Conservation (phyloP, 1,140 invertebrate genomes). For the Protaetia brevitarsis region DNA sequence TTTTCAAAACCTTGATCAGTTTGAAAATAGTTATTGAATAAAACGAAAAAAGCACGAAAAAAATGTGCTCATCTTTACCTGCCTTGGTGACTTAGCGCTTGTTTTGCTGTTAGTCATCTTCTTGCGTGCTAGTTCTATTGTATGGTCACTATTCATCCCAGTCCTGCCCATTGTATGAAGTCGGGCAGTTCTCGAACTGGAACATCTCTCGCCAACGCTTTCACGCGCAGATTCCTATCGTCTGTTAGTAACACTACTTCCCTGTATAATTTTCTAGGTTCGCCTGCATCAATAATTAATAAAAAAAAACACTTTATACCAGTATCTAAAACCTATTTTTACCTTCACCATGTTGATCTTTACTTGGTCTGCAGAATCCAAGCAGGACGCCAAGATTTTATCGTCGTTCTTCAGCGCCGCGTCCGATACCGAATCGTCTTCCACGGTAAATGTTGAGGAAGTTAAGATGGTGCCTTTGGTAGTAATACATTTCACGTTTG, state of each 20-base stretch:
- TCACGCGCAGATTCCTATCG: conserved; percentile 90
- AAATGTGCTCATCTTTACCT: background rate
- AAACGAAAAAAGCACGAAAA: background rate
- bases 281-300: conserved; percentile 46
- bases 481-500: conserved; percentile 74
- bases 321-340: conserved; percentile 16
- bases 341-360: conserved; percentile 36
- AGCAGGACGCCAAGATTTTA: conserved; percentile 82
- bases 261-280: conserved; percentile 63
- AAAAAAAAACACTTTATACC: background rate
- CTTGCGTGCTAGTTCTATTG: background rate
- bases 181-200: conserved; percentile 84
- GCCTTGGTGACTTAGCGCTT: conserved; percentile 2
- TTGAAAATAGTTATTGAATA: no score
- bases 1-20: no score
- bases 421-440: conserved; percentile 67
- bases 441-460: conserved; percentile 77
- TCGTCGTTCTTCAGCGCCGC: conserved; percentile 80
- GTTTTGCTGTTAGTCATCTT: background rate
- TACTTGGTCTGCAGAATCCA: conserved; percentile 60
- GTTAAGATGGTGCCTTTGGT: conserved; percentile 80
- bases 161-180: conserved; percentile 83
- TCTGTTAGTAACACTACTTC: conserved; percentile 92
- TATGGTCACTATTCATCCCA: conserved; percentile 49
- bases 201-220: conserved; percentile 85